Evolutionary conservation across 2,797 vertebrate species (phyloP).

Genomic region (Octomys mimax): DNA sequence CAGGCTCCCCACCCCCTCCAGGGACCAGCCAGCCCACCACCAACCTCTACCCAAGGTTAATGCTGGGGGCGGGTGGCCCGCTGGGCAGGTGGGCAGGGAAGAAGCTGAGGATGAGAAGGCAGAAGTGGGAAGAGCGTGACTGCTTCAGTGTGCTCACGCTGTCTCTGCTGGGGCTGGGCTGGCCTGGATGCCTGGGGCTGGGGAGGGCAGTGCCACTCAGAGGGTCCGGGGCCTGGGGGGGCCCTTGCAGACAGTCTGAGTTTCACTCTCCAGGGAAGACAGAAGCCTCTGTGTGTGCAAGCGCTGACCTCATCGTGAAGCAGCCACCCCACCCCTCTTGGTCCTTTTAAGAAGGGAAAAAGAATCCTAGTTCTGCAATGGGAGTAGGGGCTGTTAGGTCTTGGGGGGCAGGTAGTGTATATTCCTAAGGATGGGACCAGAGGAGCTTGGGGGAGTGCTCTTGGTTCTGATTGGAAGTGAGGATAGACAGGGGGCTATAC

Average conservation of each 20-base stretch:
- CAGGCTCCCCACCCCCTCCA: slow-evolving; percentile 77
- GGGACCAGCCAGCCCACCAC: slow-evolving; percentile 83
- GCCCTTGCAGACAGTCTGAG: slow-evolving; percentile 83
- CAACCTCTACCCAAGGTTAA: slow-evolving; percentile 86
- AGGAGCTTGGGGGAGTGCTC: neutral
- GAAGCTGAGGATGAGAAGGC: slow-evolving; percentile 61
- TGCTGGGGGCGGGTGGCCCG: slow-evolving; percentile 79
- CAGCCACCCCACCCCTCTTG: slow-evolving; percentile 82
- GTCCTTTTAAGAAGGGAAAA: slow-evolving; percentile 81
- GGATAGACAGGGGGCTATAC: slow-evolving; percentile 35
- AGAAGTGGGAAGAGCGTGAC: neutral
- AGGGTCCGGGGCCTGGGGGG: slow-evolving; percentile 74
- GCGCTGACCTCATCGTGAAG: slow-evolving; percentile 86
- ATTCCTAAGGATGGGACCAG: slow-evolving; percentile 12
- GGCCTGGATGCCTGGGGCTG: slow-evolving; percentile 40
- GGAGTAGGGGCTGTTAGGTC: slow-evolving; percentile 33
- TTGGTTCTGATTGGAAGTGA: slow-evolving; percentile 49
- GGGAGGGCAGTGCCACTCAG: slow-evolving; percentile 49
- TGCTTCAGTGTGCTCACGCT: neutral
- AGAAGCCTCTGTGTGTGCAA: slow-evolving; percentile 85
- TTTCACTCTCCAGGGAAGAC: slow-evolving; percentile 86
- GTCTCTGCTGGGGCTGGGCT: slow-evolving; percentile 2
- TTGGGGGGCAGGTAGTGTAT: neutral
- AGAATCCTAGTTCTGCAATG: slow-evolving; percentile 61
- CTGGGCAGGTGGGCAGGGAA: slow-evolving; percentile 77